Evolutionary conservation across 2,113 vertebrate species (phyloP), one percentile per base, ranked within the genome.

Genomic region (Cervus canadensis): DNA sequence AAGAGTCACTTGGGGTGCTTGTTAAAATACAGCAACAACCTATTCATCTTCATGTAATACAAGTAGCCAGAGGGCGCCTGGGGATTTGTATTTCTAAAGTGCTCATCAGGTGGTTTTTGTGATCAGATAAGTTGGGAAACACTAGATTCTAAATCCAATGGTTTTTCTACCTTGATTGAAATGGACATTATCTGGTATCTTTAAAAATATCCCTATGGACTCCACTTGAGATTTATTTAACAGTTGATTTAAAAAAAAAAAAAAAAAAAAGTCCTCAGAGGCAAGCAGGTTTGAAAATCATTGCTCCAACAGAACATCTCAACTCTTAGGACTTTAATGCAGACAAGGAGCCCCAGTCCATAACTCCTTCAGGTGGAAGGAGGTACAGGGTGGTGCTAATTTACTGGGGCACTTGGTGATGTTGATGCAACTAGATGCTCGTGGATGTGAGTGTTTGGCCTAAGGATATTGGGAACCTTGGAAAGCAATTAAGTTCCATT

Each of bases 371-470:
- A 54, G 54, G 94, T 93, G 67, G 87, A 62, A 90, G 33, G 50
- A 60, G n/a, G 13, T 30, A 1, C 36, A 56, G 74, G 60, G 83
- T 50, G 78, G 78, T 16, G 9, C 54, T 62, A 25, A 89, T 57
- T 62, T 79, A 23, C 30, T n/a, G 28, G 4, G 19, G 21, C 30
- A 81, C 33, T 48, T 36, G 64, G 36, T 71, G 19, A 36, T 83
- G 16, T 6, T 87, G 85, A 64, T 81, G 17, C 17, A 79, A 82
- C n/a, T 25, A 97, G 78, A 87, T 97, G 57, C 86, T 97, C 9
- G 83, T 83, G 56, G n/a, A 48, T 87, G 67, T 97, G 54, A 82
- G 97, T 94, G 83, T 95, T 95, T 93, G 25, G 45, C 87, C 52
- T 81, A 43, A 89, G 81, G 95, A 30, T 40, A 93, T 0, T 33